Evolutionary conservation across 92 coral and sea anemone species (phyloP), one percentile per base, ranked within the genome.

Genomic region (Plumapathes pennacea): DNA sequence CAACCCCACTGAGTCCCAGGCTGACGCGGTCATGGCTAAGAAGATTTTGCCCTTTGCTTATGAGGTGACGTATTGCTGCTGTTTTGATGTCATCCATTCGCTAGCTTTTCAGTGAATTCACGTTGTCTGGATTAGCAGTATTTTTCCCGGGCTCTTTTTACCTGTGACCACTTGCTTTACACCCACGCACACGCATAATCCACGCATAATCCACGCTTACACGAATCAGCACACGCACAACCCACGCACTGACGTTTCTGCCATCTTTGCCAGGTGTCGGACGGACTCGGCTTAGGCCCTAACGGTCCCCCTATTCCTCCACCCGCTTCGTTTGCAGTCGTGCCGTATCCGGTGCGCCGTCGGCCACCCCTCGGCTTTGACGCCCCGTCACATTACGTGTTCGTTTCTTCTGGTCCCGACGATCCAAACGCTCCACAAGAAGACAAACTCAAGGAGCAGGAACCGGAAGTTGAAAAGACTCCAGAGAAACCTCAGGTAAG

Each of bases 281-380:
- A 94, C 43, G 99, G 99, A 47, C 87, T 94, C 20, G 99, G 99
- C 3, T 64, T 94, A 15, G 99, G 99, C 24, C 83, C 83, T 15
- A 85, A 89, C 37, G 99, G 99, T 4, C 99, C 99, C 19, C 99
- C 99, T 12, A 88, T 94, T 21, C 99, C 99, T n/a, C 99, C 99
- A 12, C 95, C 99, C 38, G 99, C 96, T 30, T 78, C 92, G 6
- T 94, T 94, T 77, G 92, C 99, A 4, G 99, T 94, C 29, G 96
- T 94, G 24, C 99, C 99, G 11, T 94, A 94, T 55, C 99, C 99
- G 3, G 95, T 94, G 6, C 86, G 99, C 29, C 88, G 99, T 57
- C 96, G 96, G 13, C 72, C 97, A 21, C 99, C 99, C 4, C 80
- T 85, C 4, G 99, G 97, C 1, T 53, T 86, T 27, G 99, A 94